Evolutionary conservation across 2,113 vertebrate genomes (phyloP).

Genomic region (Mellivora capensis): DNA sequence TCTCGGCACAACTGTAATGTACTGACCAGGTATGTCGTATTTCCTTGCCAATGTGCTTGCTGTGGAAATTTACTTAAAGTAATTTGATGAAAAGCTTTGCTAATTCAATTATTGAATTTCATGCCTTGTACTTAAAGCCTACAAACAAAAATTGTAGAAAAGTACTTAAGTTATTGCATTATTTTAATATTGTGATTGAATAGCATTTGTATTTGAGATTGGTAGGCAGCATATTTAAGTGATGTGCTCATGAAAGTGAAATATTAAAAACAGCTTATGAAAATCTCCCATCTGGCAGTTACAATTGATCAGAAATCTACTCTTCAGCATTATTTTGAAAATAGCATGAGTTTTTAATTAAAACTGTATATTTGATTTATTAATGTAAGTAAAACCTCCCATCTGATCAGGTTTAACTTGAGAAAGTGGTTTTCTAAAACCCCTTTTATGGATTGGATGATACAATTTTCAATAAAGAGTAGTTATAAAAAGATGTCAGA

Average conservation of each 20-base stretch:
- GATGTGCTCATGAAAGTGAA: conserved; percentile 67
- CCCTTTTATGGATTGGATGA: conserved; percentile 64
- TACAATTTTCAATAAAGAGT: conserved; percentile 70
- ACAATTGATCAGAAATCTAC: conserved; percentile 72
- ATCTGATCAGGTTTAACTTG: conserved; percentile 63
- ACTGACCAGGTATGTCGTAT: conserved; percentile 1
- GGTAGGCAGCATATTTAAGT: conserved; percentile 55
- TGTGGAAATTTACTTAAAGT: conserved; percentile 54
- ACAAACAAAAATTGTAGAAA: conserved; percentile 72
- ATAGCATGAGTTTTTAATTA: conserved; percentile 71
- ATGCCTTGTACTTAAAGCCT: conserved; percentile 59
- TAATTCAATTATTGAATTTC: conserved; percentile 71
- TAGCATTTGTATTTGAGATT: conserved; percentile 55
- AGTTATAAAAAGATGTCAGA: conserved; percentile 67
- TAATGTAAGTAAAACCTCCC: conserved; percentile 64
- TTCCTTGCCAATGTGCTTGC: conserved; percentile 23
- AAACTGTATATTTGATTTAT: conserved; percentile 69
- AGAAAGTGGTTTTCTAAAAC: conserved; percentile 75
- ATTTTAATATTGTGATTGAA: conserved; percentile 68
- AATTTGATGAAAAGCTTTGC: conserved; percentile 65
- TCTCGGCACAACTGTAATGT: conserved; percentile 27
- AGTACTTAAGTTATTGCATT: conserved; percentile 69
- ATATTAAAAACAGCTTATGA: conserved; percentile 75
- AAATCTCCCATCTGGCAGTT: conserved; percentile 81
- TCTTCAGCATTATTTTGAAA: conserved; percentile 72